These are phyloP conservation scores for Elymnias hypermnestra DNA, from an alignment of 1,140 invertebrate species.

Conservation along the genomic window DNA sequence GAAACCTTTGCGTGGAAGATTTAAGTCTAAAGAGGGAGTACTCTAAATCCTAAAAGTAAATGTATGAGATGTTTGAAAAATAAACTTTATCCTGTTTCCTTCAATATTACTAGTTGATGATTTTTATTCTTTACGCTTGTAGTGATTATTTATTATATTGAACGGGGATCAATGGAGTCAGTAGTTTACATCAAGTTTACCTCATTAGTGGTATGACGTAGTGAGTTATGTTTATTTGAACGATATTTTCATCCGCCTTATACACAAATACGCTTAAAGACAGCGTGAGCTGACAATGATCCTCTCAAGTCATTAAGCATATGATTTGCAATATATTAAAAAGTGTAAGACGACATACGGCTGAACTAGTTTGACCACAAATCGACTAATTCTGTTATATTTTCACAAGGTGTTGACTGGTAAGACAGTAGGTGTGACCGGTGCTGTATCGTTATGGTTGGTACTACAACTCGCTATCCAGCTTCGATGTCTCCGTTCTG, in stretches of 20 bases:
- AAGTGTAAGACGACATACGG: slow-evolving; percentile 51
- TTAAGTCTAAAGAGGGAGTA: slow-evolving; percentile 51
- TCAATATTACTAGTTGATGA: slow-evolving; percentile 37
- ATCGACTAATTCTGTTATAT: slow-evolving; percentile 75
- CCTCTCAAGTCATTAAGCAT: slow-evolving; percentile 52
- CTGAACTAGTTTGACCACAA: slow-evolving; percentile 67
- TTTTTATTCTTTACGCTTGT: slow-evolving; percentile 54
- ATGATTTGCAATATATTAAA: slow-evolving; percentile 48
- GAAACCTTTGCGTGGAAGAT: slow-evolving; percentile 47
- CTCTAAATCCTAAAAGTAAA: slow-evolving; percentile 40
- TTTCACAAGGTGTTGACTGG: slow-evolving; percentile 75
- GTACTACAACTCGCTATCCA: slow-evolving; percentile 57
- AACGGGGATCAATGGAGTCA: slow-evolving; percentile 55
- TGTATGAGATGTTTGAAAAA: slow-evolving; percentile 21
- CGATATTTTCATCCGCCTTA: slow-evolving; percentile 48
- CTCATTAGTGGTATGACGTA: slow-evolving; percentile 60
- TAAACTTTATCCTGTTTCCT: slow-evolving; percentile 62
- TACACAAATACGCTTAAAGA: slow-evolving; percentile 51
- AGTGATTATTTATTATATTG: slow-evolving; percentile 50
- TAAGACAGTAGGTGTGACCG: slow-evolving; percentile 73
- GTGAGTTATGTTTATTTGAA: slow-evolving; percentile 54
- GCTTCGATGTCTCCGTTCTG: slow-evolving; percentile 49
- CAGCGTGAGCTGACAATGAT: slow-evolving; percentile 54
- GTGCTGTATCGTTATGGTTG: slow-evolving; percentile 65
- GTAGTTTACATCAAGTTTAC: slow-evolving; percentile 49